Evolutionary conservation across 2,888 invertebrate species (phyloP).

Genomic region (Clusia tigrina): DNA sequence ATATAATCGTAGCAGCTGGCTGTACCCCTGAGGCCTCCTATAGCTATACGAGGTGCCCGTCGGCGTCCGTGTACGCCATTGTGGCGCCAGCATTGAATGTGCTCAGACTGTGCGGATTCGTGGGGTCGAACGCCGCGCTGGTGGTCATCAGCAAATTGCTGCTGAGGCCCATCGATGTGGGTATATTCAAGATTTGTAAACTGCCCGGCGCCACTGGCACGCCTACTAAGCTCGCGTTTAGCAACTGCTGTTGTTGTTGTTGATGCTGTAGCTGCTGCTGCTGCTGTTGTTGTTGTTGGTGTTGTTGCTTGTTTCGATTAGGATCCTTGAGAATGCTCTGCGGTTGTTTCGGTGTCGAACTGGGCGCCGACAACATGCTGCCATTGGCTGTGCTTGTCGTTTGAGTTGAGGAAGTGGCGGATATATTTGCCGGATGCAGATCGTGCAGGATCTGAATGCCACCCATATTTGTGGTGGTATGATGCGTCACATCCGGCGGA

Average conservation of each 20-base stretch:
- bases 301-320: constrained; percentile 68
- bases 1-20: constrained; percentile 30
- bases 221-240: constrained; percentile 53
- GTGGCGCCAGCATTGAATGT: constrained; percentile 58
- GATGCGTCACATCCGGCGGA: constrained; percentile 64
- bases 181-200: constrained; percentile 70
- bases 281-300: constrained; percentile 67
- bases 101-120: constrained; percentile 58
- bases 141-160: constrained; percentile 60
- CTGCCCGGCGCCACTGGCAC: constrained; percentile 57
- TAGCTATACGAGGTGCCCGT: constrained; percentile 65
- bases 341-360: constrained; percentile 66
- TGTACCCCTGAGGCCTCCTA: constrained; percentile 53
- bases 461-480: constrained; percentile 49
- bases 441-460: constrained; percentile 41
- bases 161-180: constrained; percentile 65
- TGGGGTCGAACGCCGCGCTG: constrained; percentile 59
- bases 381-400: constrained; percentile 60
- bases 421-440: constrained; percentile 57
- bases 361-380: constrained; percentile 53
- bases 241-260: constrained; percentile 66
- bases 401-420: constrained; percentile 57
- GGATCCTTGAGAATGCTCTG: constrained; percentile 73
- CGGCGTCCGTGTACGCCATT: constrained; percentile 64
- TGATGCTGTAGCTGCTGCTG: constrained; percentile 67